Conservation (phyloP, 2,888 invertebrate genomes). For the Ectemnius lituratus region DNA sequence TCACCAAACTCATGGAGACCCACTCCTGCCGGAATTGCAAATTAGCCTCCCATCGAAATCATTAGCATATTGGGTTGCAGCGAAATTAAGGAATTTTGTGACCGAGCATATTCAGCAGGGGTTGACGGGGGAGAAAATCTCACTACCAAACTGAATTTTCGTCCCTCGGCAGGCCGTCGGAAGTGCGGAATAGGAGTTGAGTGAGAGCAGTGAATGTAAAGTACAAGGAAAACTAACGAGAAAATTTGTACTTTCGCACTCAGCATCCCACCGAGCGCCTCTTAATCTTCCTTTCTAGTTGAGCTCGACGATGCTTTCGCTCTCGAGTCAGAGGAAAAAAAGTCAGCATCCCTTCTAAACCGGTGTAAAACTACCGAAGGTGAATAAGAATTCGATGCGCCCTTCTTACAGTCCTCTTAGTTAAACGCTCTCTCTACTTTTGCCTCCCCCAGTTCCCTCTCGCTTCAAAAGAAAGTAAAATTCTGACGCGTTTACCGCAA, state of each 20-base stretch:
- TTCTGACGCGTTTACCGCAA: neutral
- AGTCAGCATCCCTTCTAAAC: slow-evolving; percentile 12
- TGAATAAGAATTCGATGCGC: slow-evolving; percentile 37
- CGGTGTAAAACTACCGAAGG: slow-evolving; percentile 25
- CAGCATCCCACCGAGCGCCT: slow-evolving; percentile 18
- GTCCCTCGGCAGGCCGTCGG: slow-evolving; percentile 11
- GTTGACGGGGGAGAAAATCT: neutral
- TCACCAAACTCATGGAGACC: too few species aligned
- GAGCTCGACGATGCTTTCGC: slow-evolving; percentile 22
- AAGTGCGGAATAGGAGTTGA: neutral
- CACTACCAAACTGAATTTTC: slow-evolving; percentile 17
- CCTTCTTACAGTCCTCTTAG: slow-evolving; percentile 21
- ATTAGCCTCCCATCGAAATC: too few species aligned
- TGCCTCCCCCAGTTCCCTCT: slow-evolving; percentile 15
- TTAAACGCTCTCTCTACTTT: slow-evolving; percentile 29
- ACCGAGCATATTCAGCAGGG: too few species aligned
- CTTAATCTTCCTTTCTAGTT: slow-evolving; percentile 39
- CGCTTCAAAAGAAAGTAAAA: neutral
- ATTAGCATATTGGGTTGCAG: too few species aligned
- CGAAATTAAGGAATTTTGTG: too few species aligned
- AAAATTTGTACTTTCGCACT: slow-evolving; percentile 43
- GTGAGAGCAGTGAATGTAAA: slow-evolving; percentile 1
- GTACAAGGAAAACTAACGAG: slow-evolving; percentile 13
- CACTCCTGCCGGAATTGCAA: too few species aligned
- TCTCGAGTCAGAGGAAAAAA: slow-evolving; percentile 29